phyloP scores from a whole-genome alignment of 2,888 invertebrate species.

The Polietes domitor region DNA sequence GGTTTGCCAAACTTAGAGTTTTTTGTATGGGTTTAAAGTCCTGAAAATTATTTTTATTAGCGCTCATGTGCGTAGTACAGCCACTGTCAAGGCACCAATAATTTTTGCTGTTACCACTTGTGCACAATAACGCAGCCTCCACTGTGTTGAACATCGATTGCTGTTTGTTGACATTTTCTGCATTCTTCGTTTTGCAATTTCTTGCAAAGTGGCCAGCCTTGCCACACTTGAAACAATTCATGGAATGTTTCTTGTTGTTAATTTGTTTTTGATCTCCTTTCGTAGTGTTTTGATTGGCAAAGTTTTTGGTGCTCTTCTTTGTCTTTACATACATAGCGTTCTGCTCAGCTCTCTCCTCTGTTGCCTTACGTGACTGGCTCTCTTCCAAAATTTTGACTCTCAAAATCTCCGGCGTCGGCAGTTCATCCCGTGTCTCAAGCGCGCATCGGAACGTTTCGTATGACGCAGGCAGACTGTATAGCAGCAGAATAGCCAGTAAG shows the following conservation, averaged over 20 bases:
- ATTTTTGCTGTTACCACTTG: not conserved
- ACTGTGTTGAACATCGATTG: slow-evolving; percentile 43
- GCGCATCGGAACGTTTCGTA: slow-evolving; percentile 51
- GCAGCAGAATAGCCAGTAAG: too few relatives aligned
- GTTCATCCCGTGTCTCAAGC: slow-evolving; percentile 50
- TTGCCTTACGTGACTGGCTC: slow-evolving; percentile 39
- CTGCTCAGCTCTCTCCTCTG: slow-evolving; percentile 34
- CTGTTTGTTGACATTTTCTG: not conserved
- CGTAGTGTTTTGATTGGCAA: not conserved
- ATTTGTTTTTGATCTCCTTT: not conserved
- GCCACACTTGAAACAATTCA: too few relatives aligned
- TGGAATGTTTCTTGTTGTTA: not conserved
- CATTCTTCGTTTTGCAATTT: slow-evolving; percentile 40
- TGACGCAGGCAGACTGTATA: too few relatives aligned
- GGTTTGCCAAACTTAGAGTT: slow-evolving; percentile 53
- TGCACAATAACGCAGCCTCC: slow-evolving; percentile 34
- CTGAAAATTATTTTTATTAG: slow-evolving; percentile 13
- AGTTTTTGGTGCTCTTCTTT: slow-evolving; percentile 11
- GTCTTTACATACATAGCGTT: slow-evolving; percentile 29
- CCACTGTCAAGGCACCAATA: slow-evolving; percentile 47
- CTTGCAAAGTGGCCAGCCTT: too few relatives aligned
- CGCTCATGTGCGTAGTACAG: slow-evolving; percentile 46
- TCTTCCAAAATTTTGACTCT: slow-evolving; percentile 52
- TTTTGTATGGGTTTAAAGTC: slow-evolving; percentile 42
- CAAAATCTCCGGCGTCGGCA: too few relatives aligned